Percentiles rank a stretch among this genome's conserved stretches.
These are phyloP conservation scores for Elaphurus davidianus DNA, from an alignment of 2,113 vertebrate genomes.

Conservation along the genomic window DNA sequence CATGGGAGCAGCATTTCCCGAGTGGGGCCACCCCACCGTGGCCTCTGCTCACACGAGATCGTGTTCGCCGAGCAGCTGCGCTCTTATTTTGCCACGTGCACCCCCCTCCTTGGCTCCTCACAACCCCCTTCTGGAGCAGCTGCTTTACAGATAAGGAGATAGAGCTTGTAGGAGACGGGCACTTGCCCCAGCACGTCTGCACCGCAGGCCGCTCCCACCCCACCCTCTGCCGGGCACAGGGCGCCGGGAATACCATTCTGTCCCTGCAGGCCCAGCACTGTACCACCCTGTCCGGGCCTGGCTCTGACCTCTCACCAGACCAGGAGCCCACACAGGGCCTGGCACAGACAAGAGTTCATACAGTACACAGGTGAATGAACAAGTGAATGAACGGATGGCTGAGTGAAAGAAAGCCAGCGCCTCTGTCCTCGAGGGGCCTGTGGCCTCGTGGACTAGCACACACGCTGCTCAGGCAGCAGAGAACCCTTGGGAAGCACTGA, in stretches of 20 bases:
- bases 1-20: background rate
- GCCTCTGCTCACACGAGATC: background rate
- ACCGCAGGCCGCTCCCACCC: background rate
- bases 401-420: background rate
- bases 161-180: background rate
- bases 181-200: background rate
- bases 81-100: background rate
- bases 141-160: background rate
- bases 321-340: background rate
- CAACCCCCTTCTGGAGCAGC: fast-evolving
- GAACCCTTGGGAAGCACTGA: background rate
- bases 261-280: background rate
- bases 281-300: background rate
- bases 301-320: background rate
- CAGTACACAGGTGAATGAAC: background rate
- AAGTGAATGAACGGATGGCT: background rate
- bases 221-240: background rate
- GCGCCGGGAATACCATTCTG: fast-evolving
- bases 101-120: background rate
- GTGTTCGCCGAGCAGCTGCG: fast-evolving
- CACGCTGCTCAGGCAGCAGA: background rate
- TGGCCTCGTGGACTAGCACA: no score
- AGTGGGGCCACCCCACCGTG: background rate
- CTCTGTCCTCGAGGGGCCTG: background rate
- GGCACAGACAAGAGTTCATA: background rate